These are phyloP conservation scores for Microtus ochrogaster DNA, from an alignment of 2,113 vertebrate genomes.

Conservation along the genomic window DNA sequence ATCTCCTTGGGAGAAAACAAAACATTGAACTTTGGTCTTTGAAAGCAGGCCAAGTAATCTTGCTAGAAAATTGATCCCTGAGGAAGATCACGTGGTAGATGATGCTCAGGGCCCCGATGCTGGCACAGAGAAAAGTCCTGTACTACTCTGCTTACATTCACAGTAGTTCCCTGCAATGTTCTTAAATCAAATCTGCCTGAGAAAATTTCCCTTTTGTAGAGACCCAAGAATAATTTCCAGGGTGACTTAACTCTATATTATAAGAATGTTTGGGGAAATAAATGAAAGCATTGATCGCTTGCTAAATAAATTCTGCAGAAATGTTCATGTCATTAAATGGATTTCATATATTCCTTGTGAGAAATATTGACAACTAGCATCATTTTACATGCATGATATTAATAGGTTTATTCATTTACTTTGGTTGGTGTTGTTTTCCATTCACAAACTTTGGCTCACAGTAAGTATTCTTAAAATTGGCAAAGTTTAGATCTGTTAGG, in stretches of 20 bases:
- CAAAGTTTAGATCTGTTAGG: not conserved
- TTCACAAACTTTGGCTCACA: not conserved
- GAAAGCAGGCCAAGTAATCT: not conserved
- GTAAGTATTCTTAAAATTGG: constrained; percentile 40
- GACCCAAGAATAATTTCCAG: not conserved
- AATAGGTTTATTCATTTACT: not conserved
- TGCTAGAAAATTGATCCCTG: not conserved
- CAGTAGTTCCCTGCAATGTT: fast-evolving
- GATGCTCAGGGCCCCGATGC: fast-evolving
- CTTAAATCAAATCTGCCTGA: not conserved
- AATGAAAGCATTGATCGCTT: too few species aligned
- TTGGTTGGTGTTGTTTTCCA: not conserved
- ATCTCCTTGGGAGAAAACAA: not conserved
- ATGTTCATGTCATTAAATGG: not conserved
- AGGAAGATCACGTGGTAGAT: not conserved
- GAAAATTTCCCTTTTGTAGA: not conserved
- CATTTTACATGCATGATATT: not conserved
- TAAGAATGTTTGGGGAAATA: not conserved
- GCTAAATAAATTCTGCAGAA: not conserved
- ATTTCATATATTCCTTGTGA: not conserved
- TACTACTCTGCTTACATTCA: not conserved
- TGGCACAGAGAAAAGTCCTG: not conserved
- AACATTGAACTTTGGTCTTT: not conserved
- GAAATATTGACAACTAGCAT: not conserved
- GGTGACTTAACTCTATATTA: not conserved